Base-by-base conservation (phyloP, 2,888 invertebrate genomes). In the Augochlorella aurata region DNA sequence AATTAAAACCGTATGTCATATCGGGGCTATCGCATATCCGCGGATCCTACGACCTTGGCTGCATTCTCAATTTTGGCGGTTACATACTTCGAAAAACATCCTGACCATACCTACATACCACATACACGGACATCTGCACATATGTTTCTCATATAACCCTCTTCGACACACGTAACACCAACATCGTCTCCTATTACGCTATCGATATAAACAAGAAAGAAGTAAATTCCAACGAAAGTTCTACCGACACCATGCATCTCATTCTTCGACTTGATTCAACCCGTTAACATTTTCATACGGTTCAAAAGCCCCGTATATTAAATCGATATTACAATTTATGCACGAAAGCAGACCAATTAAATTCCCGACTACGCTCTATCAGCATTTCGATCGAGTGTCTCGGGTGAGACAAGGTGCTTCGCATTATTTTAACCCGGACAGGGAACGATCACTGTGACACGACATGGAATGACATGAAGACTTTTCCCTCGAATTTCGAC, bases 51-150 rank as follows among this genome's bases (percentile, higher is more conserved):
- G 47, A 81, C 71, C 67, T 70, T 70, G 45, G 16, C 24, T 80
- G 47, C 24, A 61, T 70, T 80, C 52, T 52, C 69, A 71, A 74
- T 80, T 81, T 81, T 80, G 50, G 58, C 74, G 70, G 70, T 70
- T 70, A 67, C 74, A 74, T 69, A 47, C 66, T 58, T 70, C 66
- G 50, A 74, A 74, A 81, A 81, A 74, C 66, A 74, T 24, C 58
- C 50, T 61, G 21, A 29, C 7, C 10, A 12, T 74, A 44, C 38
- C 29, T 50, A 66, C 21, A 38, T 24, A 49, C 44, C 58, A 29
- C 29, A 14, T 68, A 65, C 16, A 45, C n/a, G 24, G n/a, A 44
- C 49, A 21, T 63, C 21, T 12, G 58, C 54, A 47, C 49, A 44
- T 69, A 80, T 52, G 10, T 54, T 68, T 63, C 61, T 61, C 67